Evolutionary conservation across 2,888 invertebrate species (phyloP).

Genomic region (Eulithis testata): DNA sequence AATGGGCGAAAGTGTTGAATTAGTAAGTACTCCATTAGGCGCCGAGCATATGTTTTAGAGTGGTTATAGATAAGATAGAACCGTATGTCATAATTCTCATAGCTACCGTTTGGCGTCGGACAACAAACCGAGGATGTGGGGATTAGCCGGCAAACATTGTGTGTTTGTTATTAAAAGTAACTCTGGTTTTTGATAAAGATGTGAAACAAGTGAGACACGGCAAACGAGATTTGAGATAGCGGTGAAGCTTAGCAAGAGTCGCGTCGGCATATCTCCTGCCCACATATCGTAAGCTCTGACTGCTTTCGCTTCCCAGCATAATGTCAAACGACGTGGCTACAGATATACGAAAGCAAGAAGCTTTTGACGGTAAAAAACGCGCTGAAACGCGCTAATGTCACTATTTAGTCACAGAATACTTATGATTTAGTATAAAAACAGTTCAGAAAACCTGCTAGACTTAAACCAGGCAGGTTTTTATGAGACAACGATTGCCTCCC

Average conservation of each 20-base stretch:
- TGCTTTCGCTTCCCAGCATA: too few relatives aligned
- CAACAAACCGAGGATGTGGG: constrained; percentile 70
- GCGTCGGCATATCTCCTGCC: constrained; percentile 44
- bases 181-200: constrained; percentile 69
- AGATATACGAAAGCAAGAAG: too few relatives aligned
- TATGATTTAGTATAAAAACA: too few relatives aligned
- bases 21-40: constrained; percentile 76
- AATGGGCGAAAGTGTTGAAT: constrained; percentile 75
- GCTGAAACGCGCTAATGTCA: too few relatives aligned
- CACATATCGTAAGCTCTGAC: too few relatives aligned
- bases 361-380: too few relatives aligned
- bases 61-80: constrained; percentile 82
- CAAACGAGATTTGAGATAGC: constrained; percentile 71
- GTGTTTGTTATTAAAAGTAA: constrained; percentile 71
- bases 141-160: constrained; percentile 76
- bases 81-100: constrained; percentile 79
- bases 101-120: constrained; percentile 80
- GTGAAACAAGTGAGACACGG: constrained; percentile 64
- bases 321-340: too few relatives aligned
- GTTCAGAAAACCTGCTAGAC: too few relatives aligned
- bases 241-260: constrained; percentile 50
- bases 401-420: too few relatives aligned
- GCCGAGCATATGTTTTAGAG: constrained; percentile 79
- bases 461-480: too few relatives aligned
- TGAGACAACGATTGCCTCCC: neutral